Percentiles rank a stretch among this genome's conserved stretches.
These are phyloP conservation scores for Enteromius trimaculatus DNA, from an alignment of 2,797 vertebrate genomes.

Conservation along the genomic window DNA sequence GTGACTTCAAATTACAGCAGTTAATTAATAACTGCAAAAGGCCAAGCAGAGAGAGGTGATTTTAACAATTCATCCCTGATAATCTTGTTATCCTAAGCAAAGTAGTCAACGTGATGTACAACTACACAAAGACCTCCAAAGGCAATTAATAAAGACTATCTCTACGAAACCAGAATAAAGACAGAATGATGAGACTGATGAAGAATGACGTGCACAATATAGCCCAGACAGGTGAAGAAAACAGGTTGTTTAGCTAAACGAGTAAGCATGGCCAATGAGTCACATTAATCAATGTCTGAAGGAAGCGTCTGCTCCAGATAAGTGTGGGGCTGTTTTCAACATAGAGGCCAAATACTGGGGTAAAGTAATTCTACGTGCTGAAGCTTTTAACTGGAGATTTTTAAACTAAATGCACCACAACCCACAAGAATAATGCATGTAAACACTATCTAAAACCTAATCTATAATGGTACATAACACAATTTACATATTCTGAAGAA, in stretches of 20 bases:
- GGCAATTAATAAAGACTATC: slow-evolving; percentile 43
- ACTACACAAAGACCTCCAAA: not conserved
- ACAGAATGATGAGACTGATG: slow-evolving; percentile 22
- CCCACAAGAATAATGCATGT: slow-evolving; percentile 13
- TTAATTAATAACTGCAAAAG: slow-evolving; percentile 33
- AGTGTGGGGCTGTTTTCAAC: slow-evolving; percentile 7
- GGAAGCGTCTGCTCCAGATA: slow-evolving; percentile 13
- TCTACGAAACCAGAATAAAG: slow-evolving; percentile 1
- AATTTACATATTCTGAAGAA: not conserved
- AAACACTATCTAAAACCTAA: slow-evolving; percentile 1
- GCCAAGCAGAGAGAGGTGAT: not conserved
- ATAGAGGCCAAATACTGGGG: not conserved
- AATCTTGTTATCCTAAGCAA: slow-evolving; percentile 23
- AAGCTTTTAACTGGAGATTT: slow-evolving; percentile 2
- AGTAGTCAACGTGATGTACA: slow-evolving; percentile 30
- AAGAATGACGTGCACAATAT: slow-evolving; percentile 36
- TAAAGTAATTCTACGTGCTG: not conserved
- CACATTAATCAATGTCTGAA: slow-evolving; percentile 54
- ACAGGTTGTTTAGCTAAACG: slow-evolving; percentile 35
- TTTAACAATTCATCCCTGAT: slow-evolving; percentile 13
- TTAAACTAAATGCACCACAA: not conserved
- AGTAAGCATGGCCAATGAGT: slow-evolving; percentile 24
- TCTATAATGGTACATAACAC: not conserved
- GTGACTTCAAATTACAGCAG: slow-evolving; percentile 9
- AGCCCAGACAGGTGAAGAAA: slow-evolving; percentile 20